phyloP scores from a whole-genome alignment of 2,888 invertebrate species.

The Dicyrtomina minuta region DNA sequence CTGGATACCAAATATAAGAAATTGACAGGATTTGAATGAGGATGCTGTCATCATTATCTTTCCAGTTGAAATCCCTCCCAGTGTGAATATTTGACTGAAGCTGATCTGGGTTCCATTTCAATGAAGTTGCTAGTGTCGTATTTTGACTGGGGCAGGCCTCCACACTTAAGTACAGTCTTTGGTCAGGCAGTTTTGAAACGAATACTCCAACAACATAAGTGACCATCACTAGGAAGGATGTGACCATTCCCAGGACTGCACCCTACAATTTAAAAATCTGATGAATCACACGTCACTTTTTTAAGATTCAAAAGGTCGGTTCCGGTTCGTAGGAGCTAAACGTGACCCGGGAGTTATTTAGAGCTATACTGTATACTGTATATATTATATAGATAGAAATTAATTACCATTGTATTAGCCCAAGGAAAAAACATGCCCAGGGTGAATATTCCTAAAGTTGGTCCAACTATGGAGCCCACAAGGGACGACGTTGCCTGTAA shows the following conservation, averaged over 20 bases:
- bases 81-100: neutral
- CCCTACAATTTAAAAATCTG: too few relatives aligned
- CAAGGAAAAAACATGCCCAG: slow-evolving; percentile 86
- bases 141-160: slow-evolving; percentile 25
- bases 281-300: too few relatives aligned
- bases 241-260: slow-evolving; percentile 54
- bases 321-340: too few relatives aligned
- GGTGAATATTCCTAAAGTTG: slow-evolving; percentile 81
- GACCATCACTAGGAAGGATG: slow-evolving; percentile 54
- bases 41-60: slow-evolving; percentile 37
- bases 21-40: slow-evolving; percentile 43
- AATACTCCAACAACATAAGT: slow-evolving; percentile 55
- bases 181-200: slow-evolving; percentile 47
- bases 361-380: too few relatives aligned
- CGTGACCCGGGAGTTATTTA: too few relatives aligned
- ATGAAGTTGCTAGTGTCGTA: too few relatives aligned
- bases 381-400: too few relatives aligned
- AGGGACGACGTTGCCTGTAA: slow-evolving; percentile 59
- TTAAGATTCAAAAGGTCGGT: too few relatives aligned
- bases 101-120: too few relatives aligned
- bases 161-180: slow-evolving; percentile 35
- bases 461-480: slow-evolving; percentile 86
- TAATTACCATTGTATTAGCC: slow-evolving; percentile 79
- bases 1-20: slow-evolving; percentile 56
- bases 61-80: slow-evolving; percentile 36